Evolutionary conservation across 2,888 invertebrate genomes (phyloP).

Genomic region (Oithona nana): DNA sequence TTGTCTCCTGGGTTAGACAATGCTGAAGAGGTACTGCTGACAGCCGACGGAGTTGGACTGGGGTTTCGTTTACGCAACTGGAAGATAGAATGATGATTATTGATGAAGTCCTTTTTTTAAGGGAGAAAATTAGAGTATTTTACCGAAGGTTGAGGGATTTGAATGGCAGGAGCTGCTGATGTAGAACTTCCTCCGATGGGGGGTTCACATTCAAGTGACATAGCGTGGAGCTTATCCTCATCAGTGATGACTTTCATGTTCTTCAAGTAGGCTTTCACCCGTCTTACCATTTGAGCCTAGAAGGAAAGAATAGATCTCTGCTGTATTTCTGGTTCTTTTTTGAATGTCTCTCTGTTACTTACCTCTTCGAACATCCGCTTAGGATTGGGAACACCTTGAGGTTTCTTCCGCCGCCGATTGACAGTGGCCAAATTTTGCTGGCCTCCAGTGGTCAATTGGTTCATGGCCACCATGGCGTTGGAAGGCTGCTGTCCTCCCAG

Average conservation of each 20-base stretch:
- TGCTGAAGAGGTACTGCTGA: conserved; percentile 24
- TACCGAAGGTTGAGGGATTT: conserved; percentile 1
- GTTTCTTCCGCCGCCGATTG: conserved; percentile 68
- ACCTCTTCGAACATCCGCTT: conserved; percentile 95
- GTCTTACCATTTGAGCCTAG: conserved; percentile 81
- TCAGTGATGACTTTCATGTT: conserved; percentile 79
- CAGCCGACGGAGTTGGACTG: conserved; percentile 30
- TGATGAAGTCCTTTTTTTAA: background rate
- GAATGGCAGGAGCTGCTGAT: background rate
- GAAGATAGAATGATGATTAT: background rate
- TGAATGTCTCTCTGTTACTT: conserved; percentile 16
- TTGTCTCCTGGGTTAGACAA: too few relatives aligned
- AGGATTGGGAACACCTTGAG: conserved; percentile 68
- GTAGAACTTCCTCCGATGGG: conserved; percentile 19
- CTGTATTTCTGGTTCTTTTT: background rate
- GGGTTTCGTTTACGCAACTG: conserved; percentile 22
- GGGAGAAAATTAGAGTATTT: background rate
- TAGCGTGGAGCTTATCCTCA: conserved; percentile 66
- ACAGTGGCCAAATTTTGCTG: conserved; percentile 44
- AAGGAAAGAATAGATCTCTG: background rate
- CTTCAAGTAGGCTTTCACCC: conserved; percentile 85
- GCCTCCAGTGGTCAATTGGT: conserved; percentile 50
- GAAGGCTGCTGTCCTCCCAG: conserved; percentile 68
- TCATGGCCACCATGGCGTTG: conserved; percentile 67
- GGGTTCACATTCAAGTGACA: conserved; percentile 76